A percentile compares a stretch with the other conserved stretches of the same genome.
These are phyloP conservation scores for Pygoscelis adeliae DNA, from an alignment of 2,113 vertebrate genomes.

Conservation along the genomic window DNA sequence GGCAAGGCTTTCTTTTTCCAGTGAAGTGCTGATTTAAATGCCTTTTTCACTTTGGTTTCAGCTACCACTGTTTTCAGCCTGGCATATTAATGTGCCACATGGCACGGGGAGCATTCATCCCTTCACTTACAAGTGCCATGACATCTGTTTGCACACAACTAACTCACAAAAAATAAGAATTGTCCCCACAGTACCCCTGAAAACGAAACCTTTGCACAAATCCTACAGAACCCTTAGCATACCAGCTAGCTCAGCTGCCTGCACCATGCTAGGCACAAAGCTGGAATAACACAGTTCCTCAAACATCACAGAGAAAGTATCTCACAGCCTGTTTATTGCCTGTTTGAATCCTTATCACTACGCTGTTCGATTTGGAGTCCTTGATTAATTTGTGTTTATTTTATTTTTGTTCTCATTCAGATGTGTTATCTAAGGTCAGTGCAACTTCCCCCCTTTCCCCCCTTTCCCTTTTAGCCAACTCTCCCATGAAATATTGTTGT, in stretches of 20 bases:
- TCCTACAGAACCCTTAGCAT: not conserved
- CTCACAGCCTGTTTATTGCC: conserved; percentile 20
- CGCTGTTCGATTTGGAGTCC: not conserved
- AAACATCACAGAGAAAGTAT: not conserved
- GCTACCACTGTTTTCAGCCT: not conserved
- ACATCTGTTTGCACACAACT: not conserved
- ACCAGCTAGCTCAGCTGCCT: not conserved
- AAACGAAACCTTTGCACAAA: not conserved
- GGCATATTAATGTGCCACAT: rapidly evolving
- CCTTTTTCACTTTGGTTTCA: not conserved
- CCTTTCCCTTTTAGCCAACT: not conserved
- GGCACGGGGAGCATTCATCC: not conserved
- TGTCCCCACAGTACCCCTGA: no score
- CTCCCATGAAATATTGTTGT: conserved; percentile 57
- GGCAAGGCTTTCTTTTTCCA: not conserved
- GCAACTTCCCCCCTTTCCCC: conserved; percentile 42
- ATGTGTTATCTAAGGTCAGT: conserved; percentile 56
- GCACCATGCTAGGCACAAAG: not conserved
- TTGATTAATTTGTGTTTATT: conserved; percentile 58
- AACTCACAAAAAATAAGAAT: not conserved
- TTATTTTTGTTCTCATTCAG: conserved; percentile 38
- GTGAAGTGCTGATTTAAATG: not conserved
- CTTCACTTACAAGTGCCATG: not conserved
- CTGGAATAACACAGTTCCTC: not conserved
- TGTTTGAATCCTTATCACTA: conserved; percentile 31